These are phyloP conservation scores for Nothocercus julius DNA, from an alignment of 2,113 vertebrate genomes.

Conservation along the genomic window DNA sequence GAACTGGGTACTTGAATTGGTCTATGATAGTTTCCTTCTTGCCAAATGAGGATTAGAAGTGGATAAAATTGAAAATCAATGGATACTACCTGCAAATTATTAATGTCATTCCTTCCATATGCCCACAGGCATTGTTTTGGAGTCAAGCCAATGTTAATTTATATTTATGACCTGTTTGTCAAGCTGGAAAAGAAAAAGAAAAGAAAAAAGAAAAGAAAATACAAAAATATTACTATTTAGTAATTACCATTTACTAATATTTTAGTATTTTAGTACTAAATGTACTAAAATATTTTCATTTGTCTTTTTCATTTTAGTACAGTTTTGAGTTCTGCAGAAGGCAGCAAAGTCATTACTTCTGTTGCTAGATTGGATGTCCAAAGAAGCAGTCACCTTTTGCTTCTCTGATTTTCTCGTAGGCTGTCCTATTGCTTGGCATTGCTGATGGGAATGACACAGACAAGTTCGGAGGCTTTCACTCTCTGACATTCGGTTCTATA, in stretches of 20 bases:
- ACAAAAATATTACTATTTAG: too few relatives aligned
- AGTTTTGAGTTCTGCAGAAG: neutral
- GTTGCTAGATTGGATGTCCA: neutral
- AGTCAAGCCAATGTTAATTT: constrained; percentile 60
- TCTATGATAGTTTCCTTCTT: neutral
- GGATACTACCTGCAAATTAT: constrained; percentile 54
- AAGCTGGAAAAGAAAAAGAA: neutral
- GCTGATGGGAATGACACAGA: neutral
- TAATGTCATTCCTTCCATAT: constrained; percentile 44
- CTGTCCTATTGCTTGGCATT: neutral
- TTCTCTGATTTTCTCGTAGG: neutral
- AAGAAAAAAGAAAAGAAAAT: neutral
- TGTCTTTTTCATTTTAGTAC: neutral
- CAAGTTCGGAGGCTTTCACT: neutral
- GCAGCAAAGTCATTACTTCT: neutral
- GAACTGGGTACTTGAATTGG: neutral
- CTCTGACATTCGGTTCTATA: neutral
- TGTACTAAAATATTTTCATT: too few relatives aligned
- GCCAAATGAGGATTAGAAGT: neutral
- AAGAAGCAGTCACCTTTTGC: neutral
- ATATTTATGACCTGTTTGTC: constrained; percentile 25
- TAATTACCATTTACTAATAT: too few relatives aligned
- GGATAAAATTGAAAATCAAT: constrained; percentile 4
- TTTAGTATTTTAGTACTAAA: too few relatives aligned
- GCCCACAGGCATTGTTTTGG: constrained; percentile 49